Base-by-base conservation (phyloP, 2,797 vertebrate species). In the Rhynchonycteris naso region DNA sequence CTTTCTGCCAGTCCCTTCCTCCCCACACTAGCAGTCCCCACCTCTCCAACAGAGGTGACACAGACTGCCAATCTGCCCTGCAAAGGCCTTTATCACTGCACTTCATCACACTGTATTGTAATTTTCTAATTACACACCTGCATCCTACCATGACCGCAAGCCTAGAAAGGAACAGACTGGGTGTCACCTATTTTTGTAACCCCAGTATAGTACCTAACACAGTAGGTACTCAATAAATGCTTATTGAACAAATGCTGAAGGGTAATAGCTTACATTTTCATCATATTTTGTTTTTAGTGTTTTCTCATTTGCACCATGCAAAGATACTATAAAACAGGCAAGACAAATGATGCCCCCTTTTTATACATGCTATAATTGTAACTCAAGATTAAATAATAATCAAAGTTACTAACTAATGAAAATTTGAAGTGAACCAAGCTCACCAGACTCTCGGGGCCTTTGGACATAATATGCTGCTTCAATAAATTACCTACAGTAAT, bases 351-450 rank as follows among this genome's bases (percentile, higher is more conserved):
- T 21, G 22, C 7, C 2, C 2, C 26, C 75, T 59, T 91, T 91
- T 59, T 72, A 94, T 38, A 88, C 11, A 56, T 21, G 5, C 28
- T 72, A 0, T 82, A 72, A 79, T 22, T 84, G 11, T 87, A 65
- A 74, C 14, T 93, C 65, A 52, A 52, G 65, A 76, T 58, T 54
- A 65, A 87, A 63, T 33, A 82, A 78, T n/a, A 71, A 63, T 79
- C 59, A 80, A 83, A 33, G n/a, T 58, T 72, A 71, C 11, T 59
- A 93, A 68, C 68, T 96, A 76, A 90, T 81, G 91, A 35, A 94
- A 79, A 72, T 63, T 11, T 79, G 78, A 95, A 87, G 83, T 30
- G 9, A 96, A 68, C 47, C 38, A 47, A 69, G 24, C 43, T 69
- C 38, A 63, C 85, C 50, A 75, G 87, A 87, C n/a, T 85, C 28